phyloP scores from a whole-genome alignment of 2,113 vertebrate genomes.

The Nerophis lumbriciformis region DNA sequence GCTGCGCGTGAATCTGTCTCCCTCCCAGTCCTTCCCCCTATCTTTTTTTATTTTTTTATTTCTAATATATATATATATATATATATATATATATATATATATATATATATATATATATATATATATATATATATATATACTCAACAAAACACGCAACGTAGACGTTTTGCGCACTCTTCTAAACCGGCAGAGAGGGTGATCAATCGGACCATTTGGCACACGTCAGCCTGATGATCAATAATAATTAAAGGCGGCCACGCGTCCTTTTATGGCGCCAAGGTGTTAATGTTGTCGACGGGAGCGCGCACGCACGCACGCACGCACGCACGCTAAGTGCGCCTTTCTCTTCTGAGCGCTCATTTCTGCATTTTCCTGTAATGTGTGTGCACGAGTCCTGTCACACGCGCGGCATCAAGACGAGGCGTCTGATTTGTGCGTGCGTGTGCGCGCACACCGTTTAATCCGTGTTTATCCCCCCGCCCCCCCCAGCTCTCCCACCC shows the following conservation, averaged over 20 bases:
- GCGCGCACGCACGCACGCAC: slow-evolving; percentile 1
- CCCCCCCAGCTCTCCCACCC: slow-evolving; percentile 38
- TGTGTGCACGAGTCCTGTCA: slow-evolving; percentile 20
- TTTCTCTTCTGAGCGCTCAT: slow-evolving; percentile 4
- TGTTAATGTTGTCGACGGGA: slow-evolving; percentile 20
- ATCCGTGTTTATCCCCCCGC: slow-evolving; percentile 58
- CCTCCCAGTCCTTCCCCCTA: not conserved
- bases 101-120: too few species aligned
- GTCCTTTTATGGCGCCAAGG: slow-evolving; percentile 18
- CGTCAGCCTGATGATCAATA: slow-evolving; percentile 44
- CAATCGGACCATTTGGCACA: slow-evolving; percentile 52
- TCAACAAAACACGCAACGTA: not conserved
- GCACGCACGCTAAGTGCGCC: slow-evolving; percentile 6
- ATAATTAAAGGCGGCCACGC: slow-evolving; percentile 47
- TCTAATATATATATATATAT: too few species aligned
- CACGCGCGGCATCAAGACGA: not conserved
- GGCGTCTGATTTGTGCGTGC: slow-evolving; percentile 5
- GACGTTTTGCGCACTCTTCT: not conserved
- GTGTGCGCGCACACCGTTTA: slow-evolving; percentile 40
- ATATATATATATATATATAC: not conserved
- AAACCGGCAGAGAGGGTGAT: slow-evolving; percentile 20
- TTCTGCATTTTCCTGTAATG: slow-evolving; percentile 2
- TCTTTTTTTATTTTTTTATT: too few species aligned
- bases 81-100: too few species aligned
- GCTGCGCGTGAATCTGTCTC: slow-evolving; percentile 5